A percentile compares a stretch with the other conserved stretches of the same genome.
Evolutionary conservation across 2,888 invertebrate genomes (phyloP).

Genomic region (Xestobium rufovillosum): DNA sequence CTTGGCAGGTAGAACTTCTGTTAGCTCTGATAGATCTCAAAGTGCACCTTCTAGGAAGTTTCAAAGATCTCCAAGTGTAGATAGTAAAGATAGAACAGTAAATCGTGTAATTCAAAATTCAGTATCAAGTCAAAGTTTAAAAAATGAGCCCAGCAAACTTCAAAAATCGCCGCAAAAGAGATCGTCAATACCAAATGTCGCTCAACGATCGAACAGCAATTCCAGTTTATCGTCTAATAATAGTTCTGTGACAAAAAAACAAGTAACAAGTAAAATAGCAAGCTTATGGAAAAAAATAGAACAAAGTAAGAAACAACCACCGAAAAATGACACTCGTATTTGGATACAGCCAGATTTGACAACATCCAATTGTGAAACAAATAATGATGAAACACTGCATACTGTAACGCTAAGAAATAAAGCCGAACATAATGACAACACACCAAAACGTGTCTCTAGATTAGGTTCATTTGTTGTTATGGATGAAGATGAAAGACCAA

Average conservation of each 20-base stretch:
- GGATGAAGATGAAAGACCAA: conserved; percentile 37
- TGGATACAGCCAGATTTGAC: conserved; percentile 33
- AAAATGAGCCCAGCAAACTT: conserved; percentile 39
- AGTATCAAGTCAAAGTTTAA: conserved; percentile 51
- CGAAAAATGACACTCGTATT: conserved; percentile 43
- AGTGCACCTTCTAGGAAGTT: conserved; percentile 26
- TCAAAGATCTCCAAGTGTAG: conserved; percentile 40
- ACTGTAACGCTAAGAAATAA: conserved; percentile 28
- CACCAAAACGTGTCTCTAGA: conserved; percentile 43
- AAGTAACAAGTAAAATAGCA: conserved; percentile 72
- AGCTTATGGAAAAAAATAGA: conserved; percentile 74
- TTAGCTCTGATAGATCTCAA: conserved; percentile 32
- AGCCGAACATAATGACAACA: conserved; percentile 30
- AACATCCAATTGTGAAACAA: too few relatives aligned
- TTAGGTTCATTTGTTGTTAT: conserved; percentile 47
- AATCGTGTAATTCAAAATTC: conserved; percentile 44
- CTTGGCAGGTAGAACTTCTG: conserved; percentile 30
- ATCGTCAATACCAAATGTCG: conserved; percentile 29
- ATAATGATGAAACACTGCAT: too few relatives aligned
- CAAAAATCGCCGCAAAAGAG: conserved; percentile 19
- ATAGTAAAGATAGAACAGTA: conserved; percentile 33
- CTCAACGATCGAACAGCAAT: conserved; percentile 51
- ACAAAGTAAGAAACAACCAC: conserved; percentile 53
- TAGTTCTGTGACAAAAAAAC: conserved; percentile 44
- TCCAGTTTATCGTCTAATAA: conserved; percentile 51